Evolutionary conservation across 2,797 vertebrate species (phyloP).

Genomic region (Chaenodraco wilsoni): DNA sequence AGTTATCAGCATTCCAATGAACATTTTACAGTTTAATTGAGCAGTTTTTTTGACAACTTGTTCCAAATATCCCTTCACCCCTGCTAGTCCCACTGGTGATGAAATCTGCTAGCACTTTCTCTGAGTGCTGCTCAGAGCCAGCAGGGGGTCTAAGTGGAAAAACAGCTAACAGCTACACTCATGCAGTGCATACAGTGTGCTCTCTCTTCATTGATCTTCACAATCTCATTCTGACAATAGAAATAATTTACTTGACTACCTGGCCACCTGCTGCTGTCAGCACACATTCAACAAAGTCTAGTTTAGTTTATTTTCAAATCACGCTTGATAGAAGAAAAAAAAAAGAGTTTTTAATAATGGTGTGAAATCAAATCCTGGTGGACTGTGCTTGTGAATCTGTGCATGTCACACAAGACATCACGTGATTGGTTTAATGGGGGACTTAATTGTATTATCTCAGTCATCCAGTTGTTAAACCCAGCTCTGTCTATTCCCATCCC

Average conservation of each 20-base stretch:
- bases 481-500: slow-evolving; percentile 22
- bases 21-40: neutral
- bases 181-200: slow-evolving; percentile 30
- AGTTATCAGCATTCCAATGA: neutral
- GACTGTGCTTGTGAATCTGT: slow-evolving; percentile 14
- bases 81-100: slow-evolving; percentile 29
- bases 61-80: slow-evolving; percentile 24
- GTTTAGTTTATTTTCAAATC: too few relatives aligned
- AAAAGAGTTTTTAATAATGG: neutral
- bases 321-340: too few relatives aligned
- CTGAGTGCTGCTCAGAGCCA: slow-evolving; percentile 38
- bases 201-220: slow-evolving; percentile 35
- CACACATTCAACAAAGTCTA: neutral
- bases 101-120: slow-evolving; percentile 29
- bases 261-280: slow-evolving; percentile 45
- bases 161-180: slow-evolving; percentile 45
- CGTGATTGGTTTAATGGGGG: slow-evolving; percentile 6
- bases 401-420: slow-evolving; percentile 12
- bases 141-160: slow-evolving; percentile 63
- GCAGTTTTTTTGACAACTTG: slow-evolving; percentile 2
- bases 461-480: slow-evolving; percentile 14
- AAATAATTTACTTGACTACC: slow-evolving; percentile 29
- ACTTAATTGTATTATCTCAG: slow-evolving; percentile 5
- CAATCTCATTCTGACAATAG: slow-evolving; percentile 36
- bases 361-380: neutral